These are phyloP conservation scores for Morbakka virulenta DNA, from an alignment of 30 jellyfish, hydroid and myxozoan species.

Conservation along the genomic window DNA sequence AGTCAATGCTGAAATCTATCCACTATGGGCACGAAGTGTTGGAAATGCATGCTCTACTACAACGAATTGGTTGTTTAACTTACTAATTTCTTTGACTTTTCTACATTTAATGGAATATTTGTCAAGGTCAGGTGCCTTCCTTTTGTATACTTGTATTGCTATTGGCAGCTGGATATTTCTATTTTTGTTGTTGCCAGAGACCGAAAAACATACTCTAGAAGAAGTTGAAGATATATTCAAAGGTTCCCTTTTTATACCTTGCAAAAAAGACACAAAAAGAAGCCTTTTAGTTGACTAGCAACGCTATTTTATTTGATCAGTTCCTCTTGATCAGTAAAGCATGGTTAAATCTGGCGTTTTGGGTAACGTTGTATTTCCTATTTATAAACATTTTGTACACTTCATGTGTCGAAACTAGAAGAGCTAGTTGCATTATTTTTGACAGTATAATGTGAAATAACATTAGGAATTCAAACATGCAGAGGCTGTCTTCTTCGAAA, in stretches of 20 bases:
- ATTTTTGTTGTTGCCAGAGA: slow-evolving; percentile 72
- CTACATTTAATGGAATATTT: slow-evolving; percentile 48
- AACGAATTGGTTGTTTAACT: slow-evolving; percentile 72
- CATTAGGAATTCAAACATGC: too few relatives aligned
- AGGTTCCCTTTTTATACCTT: slow-evolving; percentile 48
- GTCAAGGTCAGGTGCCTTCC: slow-evolving; percentile 77
- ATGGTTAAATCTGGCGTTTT: too few relatives aligned
- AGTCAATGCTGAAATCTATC: slow-evolving; percentile 91
- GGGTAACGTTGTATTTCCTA: too few relatives aligned
- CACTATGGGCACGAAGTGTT: slow-evolving; percentile 91
- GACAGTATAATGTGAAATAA: too few relatives aligned
- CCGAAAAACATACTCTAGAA: slow-evolving; percentile 73
- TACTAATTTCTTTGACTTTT: slow-evolving; percentile 70
- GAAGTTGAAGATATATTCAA: slow-evolving; percentile 72
- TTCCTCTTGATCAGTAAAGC: too few relatives aligned
- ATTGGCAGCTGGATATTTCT: slow-evolving; percentile 59
- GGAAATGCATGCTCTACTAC: slow-evolving; percentile 75
- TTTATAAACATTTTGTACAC: too few relatives aligned
- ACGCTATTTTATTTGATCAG: too few relatives aligned
- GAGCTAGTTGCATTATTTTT: too few relatives aligned
- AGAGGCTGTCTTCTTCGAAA: too few relatives aligned
- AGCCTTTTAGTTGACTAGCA: too few relatives aligned
- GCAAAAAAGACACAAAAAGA: slow-evolving; percentile 3
- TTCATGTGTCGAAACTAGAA: too few relatives aligned
- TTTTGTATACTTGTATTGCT: slow-evolving; percentile 64